A percentile compares a stretch with the other conserved stretches of the same genome.
phyloP scores from a whole-genome alignment of 2,113 vertebrate genomes.

The Craseonycteris thonglongyai region DNA sequence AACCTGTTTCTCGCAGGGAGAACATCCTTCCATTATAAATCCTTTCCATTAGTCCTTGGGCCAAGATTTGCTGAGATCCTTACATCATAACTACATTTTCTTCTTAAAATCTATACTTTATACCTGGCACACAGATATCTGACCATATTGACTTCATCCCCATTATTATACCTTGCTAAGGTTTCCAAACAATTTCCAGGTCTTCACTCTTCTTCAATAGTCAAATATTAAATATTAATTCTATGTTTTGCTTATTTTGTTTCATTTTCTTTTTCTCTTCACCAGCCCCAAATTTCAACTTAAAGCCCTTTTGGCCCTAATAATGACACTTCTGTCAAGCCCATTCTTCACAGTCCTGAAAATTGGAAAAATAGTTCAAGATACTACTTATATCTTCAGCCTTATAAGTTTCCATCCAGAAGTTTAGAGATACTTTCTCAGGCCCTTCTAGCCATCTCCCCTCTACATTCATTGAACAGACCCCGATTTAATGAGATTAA shows the following conservation, averaged over 20 bases:
- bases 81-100: not conserved
- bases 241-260: not conserved
- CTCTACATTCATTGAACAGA: not conserved
- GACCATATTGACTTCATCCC: not conserved
- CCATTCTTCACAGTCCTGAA: not conserved
- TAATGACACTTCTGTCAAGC: not conserved
- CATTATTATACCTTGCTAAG: not conserved
- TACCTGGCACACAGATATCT: not conserved
- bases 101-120: not conserved
- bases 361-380: not conserved
- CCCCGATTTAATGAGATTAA: not conserved
- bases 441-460: not conserved
- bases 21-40: not conserved
- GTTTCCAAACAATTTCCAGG: not conserved
- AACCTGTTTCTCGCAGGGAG: not conserved
- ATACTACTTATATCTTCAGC: not conserved
- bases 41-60: not conserved
- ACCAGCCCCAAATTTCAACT: not conserved
- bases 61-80: not conserved
- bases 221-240: conserved; percentile 1
- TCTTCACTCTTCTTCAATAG: not conserved
- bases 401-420: not conserved
- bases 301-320: not conserved
- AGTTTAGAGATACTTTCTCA: not conserved
- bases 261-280: conserved; percentile 13